These are phyloP conservation scores for Heterodera schachtii DNA, from an alignment of 1,140 invertebrate species.

Conservation along the genomic window DNA sequence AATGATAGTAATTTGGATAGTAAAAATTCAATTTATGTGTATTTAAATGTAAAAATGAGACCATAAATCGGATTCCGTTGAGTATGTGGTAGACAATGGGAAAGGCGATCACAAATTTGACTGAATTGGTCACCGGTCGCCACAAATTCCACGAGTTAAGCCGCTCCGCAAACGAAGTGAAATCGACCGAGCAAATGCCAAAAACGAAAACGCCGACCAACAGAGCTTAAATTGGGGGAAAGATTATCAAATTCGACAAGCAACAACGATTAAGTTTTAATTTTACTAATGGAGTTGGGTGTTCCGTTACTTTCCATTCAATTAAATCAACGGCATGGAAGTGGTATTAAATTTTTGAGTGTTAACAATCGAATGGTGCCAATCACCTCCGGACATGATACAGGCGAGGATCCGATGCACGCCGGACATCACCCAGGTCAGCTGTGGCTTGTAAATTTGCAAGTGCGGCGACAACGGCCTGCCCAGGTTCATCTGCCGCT, in stretches of 20 bases:
- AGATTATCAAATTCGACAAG: no score
- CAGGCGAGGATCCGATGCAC: slow-evolving; percentile 59
- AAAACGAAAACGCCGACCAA: slow-evolving; percentile 58
- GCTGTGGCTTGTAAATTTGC: slow-evolving; percentile 59
- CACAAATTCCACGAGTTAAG: slow-evolving; percentile 16
- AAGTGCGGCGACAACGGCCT: slow-evolving; percentile 62
- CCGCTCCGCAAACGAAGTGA: slow-evolving; percentile 49
- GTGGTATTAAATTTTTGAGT: slow-evolving; percentile 6
- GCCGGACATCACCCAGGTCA: slow-evolving; percentile 63
- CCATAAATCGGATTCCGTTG: slow-evolving; percentile 33
- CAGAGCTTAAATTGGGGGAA: slow-evolving; percentile 32
- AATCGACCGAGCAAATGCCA: slow-evolving; percentile 51
- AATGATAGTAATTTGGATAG: slow-evolving; percentile 14
- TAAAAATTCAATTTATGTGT: slow-evolving; percentile 21
- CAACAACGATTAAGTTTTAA: not conserved
- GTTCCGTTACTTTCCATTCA: no score
- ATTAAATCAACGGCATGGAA: no score
- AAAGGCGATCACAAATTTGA: slow-evolving; percentile 21
- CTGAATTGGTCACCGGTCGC: slow-evolving; percentile 3
- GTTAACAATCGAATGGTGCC: not conserved
- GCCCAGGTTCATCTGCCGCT: slow-evolving; percentile 42
- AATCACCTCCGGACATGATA: slow-evolving; percentile 58
- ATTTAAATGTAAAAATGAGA: not conserved
- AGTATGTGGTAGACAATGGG: slow-evolving; percentile 13
- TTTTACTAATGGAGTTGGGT: no score